phyloP scores from a whole-genome alignment of 2,797 vertebrate species.

The Apodemus agrarius region DNA sequence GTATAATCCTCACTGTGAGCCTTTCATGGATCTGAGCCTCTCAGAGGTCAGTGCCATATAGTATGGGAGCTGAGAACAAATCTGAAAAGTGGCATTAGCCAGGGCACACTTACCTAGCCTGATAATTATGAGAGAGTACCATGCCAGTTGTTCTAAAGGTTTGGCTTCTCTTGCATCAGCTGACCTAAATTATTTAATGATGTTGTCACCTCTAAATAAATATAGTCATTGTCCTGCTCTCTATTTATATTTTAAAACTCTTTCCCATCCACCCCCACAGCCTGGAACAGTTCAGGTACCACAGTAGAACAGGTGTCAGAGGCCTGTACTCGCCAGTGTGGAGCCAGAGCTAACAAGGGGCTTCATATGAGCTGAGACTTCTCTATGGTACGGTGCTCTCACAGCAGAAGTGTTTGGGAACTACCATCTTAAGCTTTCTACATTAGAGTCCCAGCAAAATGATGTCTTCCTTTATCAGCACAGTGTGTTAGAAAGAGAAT shows the following conservation, averaged over 20 bases:
- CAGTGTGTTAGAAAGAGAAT: not conserved
- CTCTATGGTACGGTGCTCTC: slow-evolving; percentile 49
- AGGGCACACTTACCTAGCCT: not conserved
- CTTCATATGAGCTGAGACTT: slow-evolving; percentile 57
- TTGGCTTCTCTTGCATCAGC: slow-evolving; percentile 66
- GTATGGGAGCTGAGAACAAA: slow-evolving; percentile 9
- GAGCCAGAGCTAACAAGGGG: slow-evolving; percentile 55
- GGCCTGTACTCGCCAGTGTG: slow-evolving; percentile 60
- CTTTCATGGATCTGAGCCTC: not conserved
- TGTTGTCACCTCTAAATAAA: slow-evolving; percentile 70
- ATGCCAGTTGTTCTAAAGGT: slow-evolving; percentile 64
- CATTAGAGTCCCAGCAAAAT: slow-evolving; percentile 57
- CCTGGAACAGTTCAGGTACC: slow-evolving; percentile 57
- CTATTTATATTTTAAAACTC: slow-evolving; percentile 67
- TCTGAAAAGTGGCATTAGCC: not conserved
- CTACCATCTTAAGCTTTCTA: slow-evolving; percentile 42
- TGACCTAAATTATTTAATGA: slow-evolving; percentile 72
- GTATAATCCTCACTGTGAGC: not conserved
- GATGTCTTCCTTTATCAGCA: slow-evolving; percentile 44
- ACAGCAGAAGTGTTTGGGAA: slow-evolving; percentile 55
- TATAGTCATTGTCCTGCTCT: slow-evolving; percentile 57
- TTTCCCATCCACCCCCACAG: slow-evolving; percentile 66
- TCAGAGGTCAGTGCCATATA: not conserved
- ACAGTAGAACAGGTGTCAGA: slow-evolving; percentile 56
- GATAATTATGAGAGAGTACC: slow-evolving; percentile 24